Base-by-base conservation (phyloP, 2,888 invertebrate genomes). In the Nomada lathburiana region DNA sequence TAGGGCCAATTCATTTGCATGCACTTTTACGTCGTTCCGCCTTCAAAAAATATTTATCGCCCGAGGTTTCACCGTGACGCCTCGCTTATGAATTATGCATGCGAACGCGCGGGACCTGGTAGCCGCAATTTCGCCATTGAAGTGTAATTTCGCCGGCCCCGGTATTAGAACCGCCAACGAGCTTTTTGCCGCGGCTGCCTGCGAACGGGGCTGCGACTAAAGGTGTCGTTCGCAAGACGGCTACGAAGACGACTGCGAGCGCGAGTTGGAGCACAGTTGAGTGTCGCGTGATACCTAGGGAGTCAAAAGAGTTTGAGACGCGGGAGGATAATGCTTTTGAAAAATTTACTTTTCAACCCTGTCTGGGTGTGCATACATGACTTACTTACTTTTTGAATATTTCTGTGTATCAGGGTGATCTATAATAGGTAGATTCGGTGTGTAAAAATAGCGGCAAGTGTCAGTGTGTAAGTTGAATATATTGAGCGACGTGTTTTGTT, bases 81-180 rank as follows among this genome's bases (percentile, higher is more conserved):
- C 80, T 81, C 87, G 80, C 88, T 90, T 90, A 92, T 92, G 90
- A 92, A 92, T 92, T 91, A 92, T 92, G 91, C 89, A 92, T 91
- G 84, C 67, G 68, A 70, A 82, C 83, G 84, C 89, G 78, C 86
- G 84, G 85, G 85, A 76, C 73, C 68, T 67, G 83, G 87, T 88
- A 87, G 87, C 75, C 80, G 85, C 86, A 89, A 84, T 88, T 88
- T 85, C 80, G 76, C 85, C 88, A 85, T 87, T 86, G 82, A 84
- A 88, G 81, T 84, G 84, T 85, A 87, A 89, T 89, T 88, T 88
- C 76, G 81, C 67, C 70, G 63, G 65, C 65, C 82, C 16, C 84
- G 83, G 85, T 89, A 88, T 88, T 87, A 88, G 87, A 86, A 71
- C 65, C 74, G 44, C 64, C 75, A 65, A 83, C 81, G 86, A 87